These are phyloP conservation scores for Smittia aterrima DNA, from an alignment of 2,888 invertebrate genomes.

Conservation along the genomic window DNA sequence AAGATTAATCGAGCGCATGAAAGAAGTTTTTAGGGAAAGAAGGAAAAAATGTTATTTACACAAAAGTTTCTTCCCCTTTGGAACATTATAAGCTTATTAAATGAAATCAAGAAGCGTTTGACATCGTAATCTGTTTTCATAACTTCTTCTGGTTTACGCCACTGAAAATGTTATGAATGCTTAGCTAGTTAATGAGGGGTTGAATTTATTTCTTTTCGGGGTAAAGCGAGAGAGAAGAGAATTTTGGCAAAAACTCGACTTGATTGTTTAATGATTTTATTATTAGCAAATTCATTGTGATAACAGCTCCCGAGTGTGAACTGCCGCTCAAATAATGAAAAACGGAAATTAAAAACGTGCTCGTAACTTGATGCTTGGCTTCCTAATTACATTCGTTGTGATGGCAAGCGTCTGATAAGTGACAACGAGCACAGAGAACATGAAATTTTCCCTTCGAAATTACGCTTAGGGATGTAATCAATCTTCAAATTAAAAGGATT, in stretches of 20 bases:
- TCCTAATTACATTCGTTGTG: slow-evolving; percentile 19
- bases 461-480: neutral
- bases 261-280: slow-evolving; percentile 24
- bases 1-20: slow-evolving; percentile 32
- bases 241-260: neutral
- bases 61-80: neutral
- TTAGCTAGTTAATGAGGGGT: slow-evolving; percentile 23
- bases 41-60: neutral
- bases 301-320: slow-evolving; percentile 12
- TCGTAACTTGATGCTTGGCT: slow-evolving; percentile 30
- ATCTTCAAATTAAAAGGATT: neutral
- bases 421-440: neutral
- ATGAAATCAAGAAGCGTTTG: slow-evolving; percentile 33
- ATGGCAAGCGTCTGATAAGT: slow-evolving; percentile 20
- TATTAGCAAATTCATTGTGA: slow-evolving; percentile 16
- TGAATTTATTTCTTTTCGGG: neutral
- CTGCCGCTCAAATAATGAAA: slow-evolving; percentile 20
- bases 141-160: slow-evolving; percentile 13
- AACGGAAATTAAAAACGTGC: slow-evolving; percentile 41
- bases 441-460: neutral
- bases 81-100: slow-evolving; percentile 28
- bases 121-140: slow-evolving; percentile 29
- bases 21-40: slow-evolving; percentile 3
- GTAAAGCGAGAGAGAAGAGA: neutral
- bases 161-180: slow-evolving; percentile 17